Conservation (phyloP, 2,888 invertebrate genomes). For the Mythimna loreyi region DNA sequence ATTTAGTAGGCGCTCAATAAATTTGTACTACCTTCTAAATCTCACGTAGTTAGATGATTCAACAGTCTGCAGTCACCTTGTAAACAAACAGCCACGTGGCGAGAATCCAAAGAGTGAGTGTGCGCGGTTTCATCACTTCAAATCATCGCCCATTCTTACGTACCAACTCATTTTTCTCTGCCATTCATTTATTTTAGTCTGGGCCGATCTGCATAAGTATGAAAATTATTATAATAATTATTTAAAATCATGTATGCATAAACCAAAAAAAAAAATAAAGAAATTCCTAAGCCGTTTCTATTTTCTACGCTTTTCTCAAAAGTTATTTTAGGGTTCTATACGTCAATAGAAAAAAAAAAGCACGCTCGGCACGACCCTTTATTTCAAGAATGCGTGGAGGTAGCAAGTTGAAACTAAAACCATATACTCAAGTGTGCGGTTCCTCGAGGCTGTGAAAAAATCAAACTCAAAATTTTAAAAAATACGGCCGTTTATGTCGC, state of each 20-base stretch:
- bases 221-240: no score
- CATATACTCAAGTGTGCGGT: no score
- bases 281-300: neutral
- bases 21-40: neutral
- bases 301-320: neutral
- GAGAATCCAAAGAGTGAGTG: slow-evolving; percentile 57
- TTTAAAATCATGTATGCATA: neutral
- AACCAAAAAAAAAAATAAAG: neutral
- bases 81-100: slow-evolving; percentile 61
- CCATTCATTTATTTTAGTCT: slow-evolving; percentile 52
- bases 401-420: no score
- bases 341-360: no score
- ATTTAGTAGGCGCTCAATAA: no score
- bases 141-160: slow-evolving; percentile 51
- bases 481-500: no score
- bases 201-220: neutral
- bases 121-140: slow-evolving; percentile 49
- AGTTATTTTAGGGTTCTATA: no score
- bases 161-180: slow-evolving; percentile 47
- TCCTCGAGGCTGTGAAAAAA: no score
- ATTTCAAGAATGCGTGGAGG: no score
- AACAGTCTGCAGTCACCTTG: slow-evolving; percentile 46
- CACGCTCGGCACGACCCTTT: no score
- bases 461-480: no score
- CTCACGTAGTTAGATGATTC: slow-evolving; percentile 28